Conservation (phyloP, 2,888 invertebrate species). For the Aphrophora alni region DNA sequence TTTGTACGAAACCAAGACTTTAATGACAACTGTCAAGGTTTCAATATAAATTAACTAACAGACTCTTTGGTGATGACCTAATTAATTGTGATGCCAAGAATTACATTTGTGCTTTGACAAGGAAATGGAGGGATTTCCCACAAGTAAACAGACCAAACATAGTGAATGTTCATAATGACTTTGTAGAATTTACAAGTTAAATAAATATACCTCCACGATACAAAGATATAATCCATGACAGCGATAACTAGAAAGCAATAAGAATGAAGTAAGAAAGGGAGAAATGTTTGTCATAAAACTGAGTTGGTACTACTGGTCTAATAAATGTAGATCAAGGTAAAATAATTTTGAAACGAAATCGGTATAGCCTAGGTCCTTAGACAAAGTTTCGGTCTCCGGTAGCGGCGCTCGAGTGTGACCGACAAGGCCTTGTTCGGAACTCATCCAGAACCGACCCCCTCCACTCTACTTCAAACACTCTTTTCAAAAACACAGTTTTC, state of each 20-base stretch:
- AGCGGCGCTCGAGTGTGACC: not conserved
- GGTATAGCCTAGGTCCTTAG: not conserved
- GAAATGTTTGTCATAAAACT: not conserved
- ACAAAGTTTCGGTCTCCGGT: not conserved
- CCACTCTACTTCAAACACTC: not conserved
- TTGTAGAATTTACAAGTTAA: no score
- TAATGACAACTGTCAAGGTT: no score
- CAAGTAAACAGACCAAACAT: no score
- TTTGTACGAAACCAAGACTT: no score
- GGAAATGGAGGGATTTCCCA: no score
- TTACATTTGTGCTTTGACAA: no score
- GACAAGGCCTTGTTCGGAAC: not conserved
- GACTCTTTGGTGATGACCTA: no score
- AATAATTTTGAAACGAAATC: not conserved
- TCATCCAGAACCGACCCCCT: not conserved
- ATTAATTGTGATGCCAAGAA: no score
- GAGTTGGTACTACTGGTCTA: not conserved
- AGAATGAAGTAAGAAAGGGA: not conserved
- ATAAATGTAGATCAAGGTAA: not conserved
- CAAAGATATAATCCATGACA: no score
- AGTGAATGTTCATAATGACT: no score
- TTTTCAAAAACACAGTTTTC: not conserved
- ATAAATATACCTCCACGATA: no score
- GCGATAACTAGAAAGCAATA: not conserved
- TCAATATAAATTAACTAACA: no score